Evolutionary conservation across 2,797 vertebrate species (phyloP).

Genomic region (Rhadinocentrus ornatus): DNA sequence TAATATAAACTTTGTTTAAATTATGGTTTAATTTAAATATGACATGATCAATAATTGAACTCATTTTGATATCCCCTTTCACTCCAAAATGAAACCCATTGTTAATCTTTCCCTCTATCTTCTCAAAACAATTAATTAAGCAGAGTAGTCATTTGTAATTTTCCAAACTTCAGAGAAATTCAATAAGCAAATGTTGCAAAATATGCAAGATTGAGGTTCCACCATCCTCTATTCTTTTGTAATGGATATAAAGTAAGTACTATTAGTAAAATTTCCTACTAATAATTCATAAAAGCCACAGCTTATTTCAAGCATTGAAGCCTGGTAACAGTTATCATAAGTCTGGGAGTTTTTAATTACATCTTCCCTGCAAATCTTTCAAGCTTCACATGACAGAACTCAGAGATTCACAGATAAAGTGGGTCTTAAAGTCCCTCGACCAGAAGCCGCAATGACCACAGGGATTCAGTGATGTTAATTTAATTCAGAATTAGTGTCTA

Average conservation of each 20-base stretch:
- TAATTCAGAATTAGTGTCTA: slow-evolving; percentile 66
- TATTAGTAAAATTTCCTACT: slow-evolving; percentile 3
- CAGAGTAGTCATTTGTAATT: not conserved
- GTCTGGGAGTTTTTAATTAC: slow-evolving; percentile 68
- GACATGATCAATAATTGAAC: not conserved
- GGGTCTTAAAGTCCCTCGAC: slow-evolving; percentile 62
- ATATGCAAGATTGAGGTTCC: not conserved
- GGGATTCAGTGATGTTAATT: slow-evolving; percentile 67
- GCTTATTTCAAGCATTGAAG: slow-evolving; percentile 36
- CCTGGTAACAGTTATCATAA: slow-evolving; percentile 40
- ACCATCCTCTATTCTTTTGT: not conserved
- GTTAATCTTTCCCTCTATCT: not conserved
- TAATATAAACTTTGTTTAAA: slow-evolving; percentile 12
- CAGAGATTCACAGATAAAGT: slow-evolving; percentile 61
- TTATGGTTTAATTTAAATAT: not conserved
- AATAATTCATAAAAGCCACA: slow-evolving; percentile 16
- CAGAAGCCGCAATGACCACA: slow-evolving; percentile 48
- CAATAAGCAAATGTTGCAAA: not conserved
- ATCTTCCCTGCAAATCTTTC: slow-evolving; percentile 42
- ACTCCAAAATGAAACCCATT: not conserved
- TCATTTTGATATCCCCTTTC: not conserved
- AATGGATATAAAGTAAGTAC: not conserved
- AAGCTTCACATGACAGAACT: slow-evolving; percentile 49
- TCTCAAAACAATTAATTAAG: not conserved
- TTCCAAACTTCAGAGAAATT: slow-evolving; percentile 1